Base-by-base conservation (phyloP, 1,140 invertebrate species). In the Plutomurus gul region DNA sequence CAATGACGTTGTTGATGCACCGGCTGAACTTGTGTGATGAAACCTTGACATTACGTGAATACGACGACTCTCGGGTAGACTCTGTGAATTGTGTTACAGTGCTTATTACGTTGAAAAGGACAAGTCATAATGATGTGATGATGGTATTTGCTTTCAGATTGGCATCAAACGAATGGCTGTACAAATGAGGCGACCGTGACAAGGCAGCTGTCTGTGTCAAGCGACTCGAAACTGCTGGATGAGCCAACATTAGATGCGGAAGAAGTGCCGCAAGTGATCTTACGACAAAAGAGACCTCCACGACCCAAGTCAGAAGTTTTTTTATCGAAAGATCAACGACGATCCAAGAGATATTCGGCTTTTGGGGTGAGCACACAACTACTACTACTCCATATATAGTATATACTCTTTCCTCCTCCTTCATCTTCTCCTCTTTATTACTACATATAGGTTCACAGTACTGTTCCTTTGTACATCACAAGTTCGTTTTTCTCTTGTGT, bases 231-330 rank as follows among this genome's bases (percentile, higher is more conserved):
- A 86, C 89, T 96, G 65, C 87, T 96, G 81, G 94, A 96, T 86
- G 93, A 93, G 81, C 92, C 93, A 85, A 73, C 74, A 22, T 65
- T 56, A 37, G 79, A 76, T 73, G 43, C 49, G 82, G 94, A 95
- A 87, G 84, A 84, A 82, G 74, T 51, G 46, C 92, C 93, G 76
- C 89, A 93, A 86, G 94, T 95, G 80, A 94, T 95, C 83, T 90
- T 95, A 86, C 90, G 94, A 88, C 93, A 93, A 79, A 92, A 93
- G 85, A 93, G 94, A 88, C 94, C 94, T 77, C 93, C 93, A 74
- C 89, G 94, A 89, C 94, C 94, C 82, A 96, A 95, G 87, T 95
- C 93, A 3, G 94, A 96, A 88, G 93, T 94, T 20, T 93, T 94
- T 85, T 90, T 96, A 49, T 92, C 92, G 83, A 88, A 88, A 79